Conservation (phyloP, 2,888 invertebrate species). For the Sminthurinus aureus region DNA sequence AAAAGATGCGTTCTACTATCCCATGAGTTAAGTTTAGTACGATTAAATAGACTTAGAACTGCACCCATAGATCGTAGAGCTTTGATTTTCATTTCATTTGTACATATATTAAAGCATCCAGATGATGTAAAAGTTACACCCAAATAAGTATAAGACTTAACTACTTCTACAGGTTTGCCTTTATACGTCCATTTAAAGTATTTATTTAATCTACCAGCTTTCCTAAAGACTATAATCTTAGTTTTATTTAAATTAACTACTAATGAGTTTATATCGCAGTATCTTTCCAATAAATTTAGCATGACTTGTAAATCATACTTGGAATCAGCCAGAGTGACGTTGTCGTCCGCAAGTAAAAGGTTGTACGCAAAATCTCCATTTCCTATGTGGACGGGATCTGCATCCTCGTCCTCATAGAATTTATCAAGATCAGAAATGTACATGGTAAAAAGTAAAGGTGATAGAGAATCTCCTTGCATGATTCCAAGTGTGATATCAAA, state of each 20-base stretch:
- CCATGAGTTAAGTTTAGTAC: background rate
- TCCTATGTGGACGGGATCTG: background rate
- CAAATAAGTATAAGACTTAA: background rate
- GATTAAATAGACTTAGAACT: background rate
- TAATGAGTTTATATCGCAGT: constrained; percentile 7
- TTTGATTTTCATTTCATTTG: background rate
- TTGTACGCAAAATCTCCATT: background rate
- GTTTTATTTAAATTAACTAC: background rate
- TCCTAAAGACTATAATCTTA: background rate
- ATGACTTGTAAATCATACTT: constrained; percentile 11
- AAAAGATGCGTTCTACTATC: background rate
- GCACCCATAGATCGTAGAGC: background rate
- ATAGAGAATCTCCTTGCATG: constrained; percentile 13
- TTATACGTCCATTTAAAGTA: background rate
- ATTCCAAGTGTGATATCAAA: background rate
- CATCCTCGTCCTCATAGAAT: background rate
- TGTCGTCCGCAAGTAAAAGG: constrained; percentile 13
- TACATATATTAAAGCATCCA: background rate
- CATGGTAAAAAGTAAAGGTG: constrained; percentile 12
- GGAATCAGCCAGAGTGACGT: constrained; percentile 1
- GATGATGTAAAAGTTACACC: background rate
- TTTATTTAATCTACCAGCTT: background rate
- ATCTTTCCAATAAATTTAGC: constrained; percentile 8
- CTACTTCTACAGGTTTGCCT: background rate
- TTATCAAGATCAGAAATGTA: constrained; percentile 13